These are phyloP conservation scores for Graphium colonna DNA, from an alignment of 2,888 invertebrate genomes.

Conservation along the genomic window DNA sequence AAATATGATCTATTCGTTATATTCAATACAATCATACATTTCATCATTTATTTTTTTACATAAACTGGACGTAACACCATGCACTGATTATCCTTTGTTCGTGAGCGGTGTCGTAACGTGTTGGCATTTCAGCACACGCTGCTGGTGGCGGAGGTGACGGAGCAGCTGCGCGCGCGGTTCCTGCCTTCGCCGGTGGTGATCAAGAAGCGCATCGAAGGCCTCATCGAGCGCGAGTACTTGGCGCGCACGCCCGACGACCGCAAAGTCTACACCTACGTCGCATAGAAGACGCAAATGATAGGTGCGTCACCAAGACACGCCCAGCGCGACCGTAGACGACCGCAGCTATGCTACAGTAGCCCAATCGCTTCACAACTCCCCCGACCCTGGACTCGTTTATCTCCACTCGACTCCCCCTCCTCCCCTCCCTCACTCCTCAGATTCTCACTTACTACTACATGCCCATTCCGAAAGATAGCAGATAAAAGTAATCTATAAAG, in stretches of 20 bases:
- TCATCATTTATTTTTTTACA: too few species aligned
- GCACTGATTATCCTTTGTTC: too few species aligned
- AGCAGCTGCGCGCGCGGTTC: conserved; percentile 97
- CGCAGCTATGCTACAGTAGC: too few species aligned
- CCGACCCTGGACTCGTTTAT: too few species aligned
- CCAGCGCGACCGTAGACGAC: too few species aligned
- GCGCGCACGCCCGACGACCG: conserved; percentile 98
- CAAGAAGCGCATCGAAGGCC: conserved; percentile 99
- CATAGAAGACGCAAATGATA: too few species aligned
- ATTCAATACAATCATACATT: too few species aligned
- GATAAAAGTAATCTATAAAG: conserved; percentile 40
- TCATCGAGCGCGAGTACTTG: conserved; percentile 99
- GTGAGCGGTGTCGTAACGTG: too few species aligned
- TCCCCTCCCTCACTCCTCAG: background rate
- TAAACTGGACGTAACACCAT: too few species aligned
- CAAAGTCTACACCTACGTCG: conserved; percentile 97
- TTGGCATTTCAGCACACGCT: conserved; percentile 87
- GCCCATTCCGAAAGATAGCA: conserved; percentile 23
- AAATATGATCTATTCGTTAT: too few species aligned
- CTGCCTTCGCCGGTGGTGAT: conserved; percentile 98
- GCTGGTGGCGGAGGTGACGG: conserved; percentile 97
- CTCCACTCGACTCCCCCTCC: background rate
- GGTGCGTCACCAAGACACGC: too few species aligned
- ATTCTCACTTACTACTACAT: background rate
- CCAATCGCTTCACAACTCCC: too few species aligned